Evolutionary conservation across 1,140 invertebrate genomes (phyloP).

Genomic region (Tribolium madens): DNA sequence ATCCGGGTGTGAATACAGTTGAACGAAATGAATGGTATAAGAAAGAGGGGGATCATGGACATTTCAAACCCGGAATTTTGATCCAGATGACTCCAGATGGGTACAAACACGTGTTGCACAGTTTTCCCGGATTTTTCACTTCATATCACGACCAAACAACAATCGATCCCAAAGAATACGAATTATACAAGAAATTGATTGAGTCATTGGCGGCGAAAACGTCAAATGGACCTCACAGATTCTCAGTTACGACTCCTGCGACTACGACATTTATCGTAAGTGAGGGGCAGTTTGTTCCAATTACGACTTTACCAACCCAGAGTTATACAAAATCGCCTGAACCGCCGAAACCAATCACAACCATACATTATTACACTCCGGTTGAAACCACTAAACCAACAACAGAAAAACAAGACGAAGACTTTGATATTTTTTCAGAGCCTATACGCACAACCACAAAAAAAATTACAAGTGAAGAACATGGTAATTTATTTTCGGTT

Average conservation of each 20-base stretch:
- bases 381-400: constrained; percentile 32
- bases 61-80: constrained; percentile 49
- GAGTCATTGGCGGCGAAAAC: constrained; percentile 55
- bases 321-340: constrained; percentile 16
- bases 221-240: constrained; percentile 41
- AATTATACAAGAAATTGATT: constrained; percentile 55
- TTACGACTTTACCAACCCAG: background rate
- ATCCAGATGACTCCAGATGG: constrained; percentile 55
- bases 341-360: constrained; percentile 46
- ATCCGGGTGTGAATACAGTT: background rate
- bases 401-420: background rate
- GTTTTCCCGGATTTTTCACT: constrained; percentile 46
- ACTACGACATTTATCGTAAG: constrained; percentile 33
- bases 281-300: constrained; percentile 48
- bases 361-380: constrained; percentile 44
- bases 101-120: constrained; percentile 57
- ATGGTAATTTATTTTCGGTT: constrained; percentile 1
- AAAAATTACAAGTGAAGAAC: background rate
- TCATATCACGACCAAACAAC: constrained; percentile 41
- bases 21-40: background rate
- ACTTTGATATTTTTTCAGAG: background rate
- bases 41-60: background rate
- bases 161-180: constrained; percentile 53
- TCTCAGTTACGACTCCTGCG: constrained; percentile 13
- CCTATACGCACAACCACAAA: background rate